Conservation (phyloP, 1,140 invertebrate species). For the Parasteatoda tepidariorum region DNA sequence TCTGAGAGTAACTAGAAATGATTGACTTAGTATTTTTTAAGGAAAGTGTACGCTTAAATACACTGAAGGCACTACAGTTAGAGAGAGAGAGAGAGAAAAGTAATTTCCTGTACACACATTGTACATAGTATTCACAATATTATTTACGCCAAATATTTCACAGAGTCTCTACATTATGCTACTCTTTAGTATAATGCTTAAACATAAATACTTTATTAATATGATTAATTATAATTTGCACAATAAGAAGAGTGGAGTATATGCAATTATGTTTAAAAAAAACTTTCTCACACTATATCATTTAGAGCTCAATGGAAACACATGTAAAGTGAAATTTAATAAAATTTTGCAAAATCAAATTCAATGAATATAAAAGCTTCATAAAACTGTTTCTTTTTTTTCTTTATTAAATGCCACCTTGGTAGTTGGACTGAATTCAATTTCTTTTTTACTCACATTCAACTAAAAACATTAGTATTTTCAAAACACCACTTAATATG, state of each 20-base stretch:
- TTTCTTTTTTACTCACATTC: no score
- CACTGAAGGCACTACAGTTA: not conserved
- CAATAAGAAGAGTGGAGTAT: not conserved
- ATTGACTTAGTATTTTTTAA: not conserved
- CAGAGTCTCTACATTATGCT: not conserved
- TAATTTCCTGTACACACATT: not conserved
- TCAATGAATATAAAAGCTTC: no score
- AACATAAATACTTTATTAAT: not conserved
- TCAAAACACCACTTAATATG: no score
- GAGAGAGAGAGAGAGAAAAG: not conserved
- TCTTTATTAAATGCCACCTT: no score
- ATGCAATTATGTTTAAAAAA: no score
- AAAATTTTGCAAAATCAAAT: no score
- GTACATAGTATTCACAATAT: not conserved
- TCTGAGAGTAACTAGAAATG: not conserved
- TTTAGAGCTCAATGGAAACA: no score
- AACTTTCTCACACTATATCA: no score
- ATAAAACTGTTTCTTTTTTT: no score
- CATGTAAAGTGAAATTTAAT: no score
- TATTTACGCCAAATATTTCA: not conserved
- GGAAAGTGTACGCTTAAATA: not conserved
- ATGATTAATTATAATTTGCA: not conserved
- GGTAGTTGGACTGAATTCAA: no score
- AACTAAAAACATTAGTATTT: no score
- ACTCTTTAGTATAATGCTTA: not conserved